Conservation (phyloP, 1,140 invertebrate species). For the Bombus sylvicola region DNA sequence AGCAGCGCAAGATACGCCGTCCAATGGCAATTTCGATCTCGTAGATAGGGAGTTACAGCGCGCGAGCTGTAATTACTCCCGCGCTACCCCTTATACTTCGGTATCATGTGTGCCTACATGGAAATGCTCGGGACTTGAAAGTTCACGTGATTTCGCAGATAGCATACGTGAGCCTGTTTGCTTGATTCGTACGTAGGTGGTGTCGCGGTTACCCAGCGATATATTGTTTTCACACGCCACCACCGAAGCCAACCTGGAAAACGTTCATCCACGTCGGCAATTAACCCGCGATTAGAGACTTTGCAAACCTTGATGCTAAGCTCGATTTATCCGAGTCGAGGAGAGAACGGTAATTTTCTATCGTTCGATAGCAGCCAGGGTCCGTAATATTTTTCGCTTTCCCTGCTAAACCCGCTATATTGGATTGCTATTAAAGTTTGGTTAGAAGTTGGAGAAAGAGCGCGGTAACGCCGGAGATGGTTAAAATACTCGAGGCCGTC, state of each 20-base stretch:
- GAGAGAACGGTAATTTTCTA: conserved; percentile 16
- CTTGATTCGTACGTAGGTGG: conserved; percentile 29
- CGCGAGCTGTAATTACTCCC: conserved; percentile 69
- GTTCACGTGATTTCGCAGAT: conserved; percentile 59
- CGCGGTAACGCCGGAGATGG: conserved; percentile 14
- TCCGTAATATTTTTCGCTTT: conserved; percentile 10
- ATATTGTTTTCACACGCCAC: conserved; percentile 58
- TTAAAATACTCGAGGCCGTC: conserved; percentile 41
- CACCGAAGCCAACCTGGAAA: neutral
- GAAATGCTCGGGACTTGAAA: conserved; percentile 55
- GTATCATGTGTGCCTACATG: conserved; percentile 59
- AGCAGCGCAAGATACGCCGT: conserved; percentile 70
- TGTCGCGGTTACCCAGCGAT: conserved; percentile 35
- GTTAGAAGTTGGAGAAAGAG: conserved; percentile 16
- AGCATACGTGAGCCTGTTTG: conserved; percentile 20
- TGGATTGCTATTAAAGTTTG: conserved; percentile 30
- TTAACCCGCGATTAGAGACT: conserved; percentile 27
- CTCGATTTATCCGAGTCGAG: neutral
- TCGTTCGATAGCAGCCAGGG: conserved; percentile 3
- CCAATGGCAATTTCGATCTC: conserved; percentile 73
- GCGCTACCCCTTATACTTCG: conserved; percentile 61
- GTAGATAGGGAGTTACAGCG: conserved; percentile 70
- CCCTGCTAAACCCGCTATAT: conserved; percentile 8
- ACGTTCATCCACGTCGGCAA: conserved; percentile 16
- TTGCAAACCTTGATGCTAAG: conserved; percentile 17